Base-by-base conservation (phyloP, 35 echinoderm and acorn worm species). In the Heliocidaris erythrogramma region DNA sequence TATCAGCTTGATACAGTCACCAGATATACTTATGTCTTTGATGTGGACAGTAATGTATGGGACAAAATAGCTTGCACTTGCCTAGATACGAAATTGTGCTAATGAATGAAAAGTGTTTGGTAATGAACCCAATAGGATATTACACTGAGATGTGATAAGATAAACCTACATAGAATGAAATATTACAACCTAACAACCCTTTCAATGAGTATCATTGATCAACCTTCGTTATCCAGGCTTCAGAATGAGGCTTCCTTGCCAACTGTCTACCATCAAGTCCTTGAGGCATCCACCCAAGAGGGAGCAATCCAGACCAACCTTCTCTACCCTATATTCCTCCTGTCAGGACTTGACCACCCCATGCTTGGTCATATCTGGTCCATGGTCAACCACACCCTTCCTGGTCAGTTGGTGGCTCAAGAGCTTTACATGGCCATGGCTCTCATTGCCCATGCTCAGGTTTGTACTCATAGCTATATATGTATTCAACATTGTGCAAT, bases 361-460 rank as follows among this genome's bases (percentile, higher is more conserved):
- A 48, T 95, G 5, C 94, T 97, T 2, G 96, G 97, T 24, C 96
- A 96, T 32, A 97, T 99, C 32, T 97, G 97, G 97, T 53, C 86
- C 13, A 65, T 97, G 86, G 97, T 95, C 50, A 99, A 97, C 88
- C 92, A 96, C 50, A 97, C 98, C 47, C 88, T 88, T n/a, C 97
- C 97, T 53, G 98, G 98, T 13, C 93, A 94, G 30, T 71, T 99
- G 17, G 60, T 88, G 24, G 87, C 94, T 32, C 97, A 96, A 30
- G 98, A 99, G 93, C 48, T 97, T 69, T 97, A 94, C 48, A 89
- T 96, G 14, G 97, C 94, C n/a, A 65, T 99, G 30, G 98, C 88
- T 21, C 60, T 99, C 59, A 97, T 99, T 47, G 97, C 97, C 8
- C 91, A 97, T 14, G 96, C 95, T 47, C 98, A 99, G 98, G 98